A percentile compares a stretch with the other conserved stretches of the same genome.
These are phyloP conservation scores for Atta colombica DNA, from an alignment of 1,140 invertebrate genomes.

Conservation along the genomic window DNA sequence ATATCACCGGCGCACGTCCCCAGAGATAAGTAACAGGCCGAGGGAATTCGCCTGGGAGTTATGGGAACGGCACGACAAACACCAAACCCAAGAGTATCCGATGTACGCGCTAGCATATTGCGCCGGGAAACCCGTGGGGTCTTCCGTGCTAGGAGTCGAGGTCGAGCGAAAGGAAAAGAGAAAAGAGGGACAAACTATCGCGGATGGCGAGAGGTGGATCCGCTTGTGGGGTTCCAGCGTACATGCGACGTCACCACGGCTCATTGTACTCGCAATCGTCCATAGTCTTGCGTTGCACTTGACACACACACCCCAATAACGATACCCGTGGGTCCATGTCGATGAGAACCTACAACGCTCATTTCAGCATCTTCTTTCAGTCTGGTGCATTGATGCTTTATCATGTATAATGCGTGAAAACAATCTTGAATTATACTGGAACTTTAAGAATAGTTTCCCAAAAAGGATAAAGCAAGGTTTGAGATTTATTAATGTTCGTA, in stretches of 20 bases:
- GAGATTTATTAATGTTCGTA: too few species aligned
- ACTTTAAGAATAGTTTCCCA: not conserved
- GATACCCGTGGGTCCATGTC: conserved; percentile 70
- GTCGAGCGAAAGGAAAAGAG: conserved; percentile 44
- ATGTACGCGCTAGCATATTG: conserved; percentile 84
- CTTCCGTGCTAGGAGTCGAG: conserved; percentile 81
- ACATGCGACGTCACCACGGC: conserved; percentile 76
- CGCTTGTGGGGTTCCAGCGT: conserved; percentile 57
- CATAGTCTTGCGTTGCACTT: conserved; percentile 64
- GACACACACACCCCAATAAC: conserved; percentile 67
- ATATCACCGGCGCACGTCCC: conserved; percentile 80
- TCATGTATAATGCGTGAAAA: not conserved
- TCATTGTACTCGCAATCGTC: conserved; percentile 74
- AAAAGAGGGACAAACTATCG: conserved; percentile 22
- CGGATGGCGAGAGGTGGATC: conserved; percentile 5
- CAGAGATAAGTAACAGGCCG: conserved; percentile 75
- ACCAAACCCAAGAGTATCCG: conserved; percentile 81
- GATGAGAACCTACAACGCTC: not conserved
- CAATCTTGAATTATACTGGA: not conserved
- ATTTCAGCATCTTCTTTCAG: conserved; percentile 26
- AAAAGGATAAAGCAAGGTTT: not conserved
- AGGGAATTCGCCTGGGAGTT: conserved; percentile 79
- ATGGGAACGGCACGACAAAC: conserved; percentile 82
- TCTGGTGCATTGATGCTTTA: not conserved
- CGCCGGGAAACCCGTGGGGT: conserved; percentile 78